Conservation (phyloP, 2,113 vertebrate genomes). For the Rhynchopsitta pachyrhyncha region DNA sequence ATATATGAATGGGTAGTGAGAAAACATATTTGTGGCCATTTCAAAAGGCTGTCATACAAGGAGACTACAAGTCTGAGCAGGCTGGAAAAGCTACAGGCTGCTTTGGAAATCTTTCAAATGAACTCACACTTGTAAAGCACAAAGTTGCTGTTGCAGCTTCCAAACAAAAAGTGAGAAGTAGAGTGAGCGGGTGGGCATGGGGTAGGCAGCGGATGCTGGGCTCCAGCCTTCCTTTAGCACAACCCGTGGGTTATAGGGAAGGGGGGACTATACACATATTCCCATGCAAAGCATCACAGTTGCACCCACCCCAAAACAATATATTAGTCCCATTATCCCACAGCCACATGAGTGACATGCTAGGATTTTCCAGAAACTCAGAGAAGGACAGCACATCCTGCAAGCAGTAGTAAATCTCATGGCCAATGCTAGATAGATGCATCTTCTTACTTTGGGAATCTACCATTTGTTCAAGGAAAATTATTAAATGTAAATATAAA, state of each 20-base stretch:
- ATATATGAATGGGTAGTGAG: conserved; percentile 34
- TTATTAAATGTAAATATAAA: not conserved
- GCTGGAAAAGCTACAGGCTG: conserved; percentile 8
- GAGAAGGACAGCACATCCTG: fast-evolving
- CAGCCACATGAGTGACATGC: not conserved
- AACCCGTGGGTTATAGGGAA: not conserved
- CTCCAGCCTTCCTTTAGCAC: not conserved
- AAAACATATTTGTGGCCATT: conserved; percentile 52
- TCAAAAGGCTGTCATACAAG: conserved; percentile 57
- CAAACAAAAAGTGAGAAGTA: not conserved
- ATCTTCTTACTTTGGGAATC: not conserved
- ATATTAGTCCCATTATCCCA: not conserved
- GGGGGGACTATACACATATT: not conserved
- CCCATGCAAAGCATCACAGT: not conserved
- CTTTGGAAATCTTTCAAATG: conserved; percentile 41
- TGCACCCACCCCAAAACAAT: not conserved
- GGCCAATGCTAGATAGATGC: no score
- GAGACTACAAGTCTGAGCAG: conserved; percentile 55
- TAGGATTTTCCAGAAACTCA: not conserved
- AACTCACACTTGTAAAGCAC: not conserved
- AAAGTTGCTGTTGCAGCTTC: not conserved
- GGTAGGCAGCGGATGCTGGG: fast-evolving
- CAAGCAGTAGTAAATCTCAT: not conserved
- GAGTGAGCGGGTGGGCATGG: not conserved
- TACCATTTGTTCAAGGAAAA: not conserved